Evolutionary conservation across 2,113 vertebrate species (phyloP), one percentile per base, ranked within the genome.

Genomic region (Percopsis transmontana): DNA sequence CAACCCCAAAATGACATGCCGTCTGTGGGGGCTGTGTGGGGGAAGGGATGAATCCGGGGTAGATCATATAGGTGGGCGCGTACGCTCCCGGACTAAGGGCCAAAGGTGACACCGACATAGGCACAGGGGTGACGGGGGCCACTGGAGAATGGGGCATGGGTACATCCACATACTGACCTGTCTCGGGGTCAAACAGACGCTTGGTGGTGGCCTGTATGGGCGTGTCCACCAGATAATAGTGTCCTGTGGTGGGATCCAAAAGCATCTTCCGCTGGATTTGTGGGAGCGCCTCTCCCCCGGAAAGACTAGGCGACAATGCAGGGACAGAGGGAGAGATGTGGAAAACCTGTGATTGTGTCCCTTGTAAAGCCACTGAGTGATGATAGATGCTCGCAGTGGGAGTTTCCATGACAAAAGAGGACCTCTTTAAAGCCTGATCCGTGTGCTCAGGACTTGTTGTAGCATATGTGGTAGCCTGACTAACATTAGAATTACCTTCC

Each of bases 141-240:
- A 72, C 77, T 19, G 83, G 16, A 85, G 93, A 69, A 92, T 81
- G 12, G 85, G 91, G 68, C 87, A 98, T 72, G 2, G 96, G 95
- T 39, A 99, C 92, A n/a, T 99, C 96, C 84, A 98, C 92, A n/a
- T 94, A 99, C 83, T 96, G 96, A 33, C 96, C 95, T 0, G 94
- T 98, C 80, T 99, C 97, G 0, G 97, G 97, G 81, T 98, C 95
- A 70, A 94, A 98, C 11, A 98, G 92, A 81, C 95, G 91, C 75
- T 94, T 92, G 39, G 94, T 94, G 60, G 91, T 72, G 15, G 92
- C 87, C 76, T 92, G 92, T 15, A 96, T 77, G 0, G 97, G 95
- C 0, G 95, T 93, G 84, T 99, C 97, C 79, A 99, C 96, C 79
- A 98, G 84, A 84, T 98, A 98, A 85, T 94, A 98, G 80, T 97